phyloP scores from a whole-genome alignment of 2,113 vertebrate species.

The Thamnaconus septentrionalis region DNA sequence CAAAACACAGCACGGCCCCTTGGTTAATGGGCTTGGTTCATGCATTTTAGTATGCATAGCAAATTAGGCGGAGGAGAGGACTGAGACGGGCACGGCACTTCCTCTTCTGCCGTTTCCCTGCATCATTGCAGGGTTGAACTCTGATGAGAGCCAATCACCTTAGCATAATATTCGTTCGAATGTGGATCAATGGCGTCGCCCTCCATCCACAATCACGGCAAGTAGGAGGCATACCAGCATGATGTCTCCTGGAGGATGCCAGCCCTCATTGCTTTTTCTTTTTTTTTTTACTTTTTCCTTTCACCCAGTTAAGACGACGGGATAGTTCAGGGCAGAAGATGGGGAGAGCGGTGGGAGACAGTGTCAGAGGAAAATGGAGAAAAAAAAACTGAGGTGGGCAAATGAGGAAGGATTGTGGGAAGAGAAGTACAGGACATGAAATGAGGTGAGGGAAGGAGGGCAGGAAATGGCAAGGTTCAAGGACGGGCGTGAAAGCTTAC shows the following conservation, averaged over 20 bases:
- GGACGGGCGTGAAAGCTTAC: no score
- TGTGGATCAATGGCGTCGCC: slow-evolving; percentile 81
- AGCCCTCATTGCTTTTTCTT: slow-evolving; percentile 9
- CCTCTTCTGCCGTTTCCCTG: slow-evolving; percentile 76
- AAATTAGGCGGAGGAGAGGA: slow-evolving; percentile 70
- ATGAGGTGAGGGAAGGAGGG: no score
- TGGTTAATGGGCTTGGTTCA: slow-evolving; percentile 66
- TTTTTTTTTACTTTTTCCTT: no score
- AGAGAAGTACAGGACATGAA: no score
- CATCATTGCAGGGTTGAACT: slow-evolving; percentile 74
- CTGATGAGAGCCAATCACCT: slow-evolving; percentile 91
- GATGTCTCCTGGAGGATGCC: slow-evolving; percentile 17
- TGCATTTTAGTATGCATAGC: slow-evolving; percentile 74
- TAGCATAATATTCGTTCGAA: slow-evolving; percentile 87
- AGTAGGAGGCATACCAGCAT: slow-evolving; percentile 33
- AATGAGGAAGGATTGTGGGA: no score
- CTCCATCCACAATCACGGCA: slow-evolving; percentile 20
- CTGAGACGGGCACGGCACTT: slow-evolving; percentile 36
- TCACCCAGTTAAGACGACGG: no score
- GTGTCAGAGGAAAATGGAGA: not conserved
- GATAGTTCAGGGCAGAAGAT: not conserved
- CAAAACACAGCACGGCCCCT: slow-evolving; percentile 63
- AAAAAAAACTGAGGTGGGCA: no score
- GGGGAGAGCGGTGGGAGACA: not conserved
- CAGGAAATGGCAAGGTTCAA: no score